phyloP scores from a whole-genome alignment of 2,888 invertebrate species.

The Calameuta idolon region DNA sequence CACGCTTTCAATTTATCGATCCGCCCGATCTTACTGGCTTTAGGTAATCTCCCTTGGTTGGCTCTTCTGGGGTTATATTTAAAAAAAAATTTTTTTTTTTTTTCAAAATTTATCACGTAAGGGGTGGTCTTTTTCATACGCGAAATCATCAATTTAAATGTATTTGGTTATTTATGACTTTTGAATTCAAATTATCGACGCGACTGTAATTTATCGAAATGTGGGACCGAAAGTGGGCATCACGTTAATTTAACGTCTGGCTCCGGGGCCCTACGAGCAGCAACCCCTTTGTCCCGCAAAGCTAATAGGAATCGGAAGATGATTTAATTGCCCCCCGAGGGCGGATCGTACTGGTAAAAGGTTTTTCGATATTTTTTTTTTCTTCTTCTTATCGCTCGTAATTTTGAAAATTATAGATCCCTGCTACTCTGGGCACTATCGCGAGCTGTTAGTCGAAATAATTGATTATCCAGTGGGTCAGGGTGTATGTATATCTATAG shows the following conservation, averaged over 20 bases:
- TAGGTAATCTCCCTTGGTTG: conserved; percentile 15
- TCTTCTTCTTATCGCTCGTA: background rate
- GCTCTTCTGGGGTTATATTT: background rate
- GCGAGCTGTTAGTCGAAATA: background rate
- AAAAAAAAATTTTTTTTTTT: background rate
- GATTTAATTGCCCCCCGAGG: background rate
- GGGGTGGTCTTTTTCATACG: no score
- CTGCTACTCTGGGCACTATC: background rate
- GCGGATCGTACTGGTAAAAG: conserved; percentile 1
- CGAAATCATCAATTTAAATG: no score
- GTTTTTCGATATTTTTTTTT: background rate
- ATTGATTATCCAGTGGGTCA: background rate
- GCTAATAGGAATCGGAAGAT: background rate
- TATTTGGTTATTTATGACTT: no score
- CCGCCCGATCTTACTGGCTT: conserved; percentile 14
- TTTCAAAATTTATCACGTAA: background rate
- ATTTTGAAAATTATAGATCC: background rate
- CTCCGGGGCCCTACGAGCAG: background rate
- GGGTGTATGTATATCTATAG: background rate
- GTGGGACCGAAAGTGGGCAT: no score
- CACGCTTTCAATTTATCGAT: conserved; percentile 16
- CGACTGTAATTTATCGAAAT: no score
- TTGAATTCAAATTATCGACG: no score
- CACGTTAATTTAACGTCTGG: background rate
- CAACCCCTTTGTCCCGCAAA: background rate